Conservation (phyloP, 1,140 invertebrate genomes). For the Halictus rubicundus region DNA sequence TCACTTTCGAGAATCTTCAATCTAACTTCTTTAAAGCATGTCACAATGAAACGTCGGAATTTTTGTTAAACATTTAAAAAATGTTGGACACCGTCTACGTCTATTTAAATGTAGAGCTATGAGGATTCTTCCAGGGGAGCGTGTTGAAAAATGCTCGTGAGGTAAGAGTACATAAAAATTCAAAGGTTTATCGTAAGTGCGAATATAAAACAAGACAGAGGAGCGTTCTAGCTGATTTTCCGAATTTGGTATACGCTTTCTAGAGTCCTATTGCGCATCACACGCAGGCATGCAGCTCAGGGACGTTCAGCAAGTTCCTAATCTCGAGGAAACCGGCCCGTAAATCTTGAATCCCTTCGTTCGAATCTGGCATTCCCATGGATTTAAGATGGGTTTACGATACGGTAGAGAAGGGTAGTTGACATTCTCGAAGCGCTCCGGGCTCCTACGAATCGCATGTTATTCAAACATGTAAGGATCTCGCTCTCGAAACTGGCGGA, state of each 20-base stretch:
- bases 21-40: no score
- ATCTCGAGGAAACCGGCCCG: not conserved
- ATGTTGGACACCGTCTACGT: no score
- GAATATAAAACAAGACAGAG: no score
- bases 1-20: no score
- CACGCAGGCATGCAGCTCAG: not conserved
- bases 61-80: no score
- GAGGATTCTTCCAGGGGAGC: no score
- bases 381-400: conserved; percentile 12
- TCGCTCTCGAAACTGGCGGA: not conserved
- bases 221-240: no score
- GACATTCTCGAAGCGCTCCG: not conserved
- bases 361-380: conserved; percentile 1
- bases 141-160: no score
- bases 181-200: no score
- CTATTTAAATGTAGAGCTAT: no score
- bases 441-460: not conserved
- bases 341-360: not conserved
- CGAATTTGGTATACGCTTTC: not conserved
- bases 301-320: not conserved
- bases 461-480: not conserved
- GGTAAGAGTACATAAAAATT: no score
- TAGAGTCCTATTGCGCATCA: not conserved
- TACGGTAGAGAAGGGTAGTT: not conserved
- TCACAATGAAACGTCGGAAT: no score